Base-by-base conservation (phyloP, 2,888 invertebrate genomes). In the Diachrysia chrysitis region DNA sequence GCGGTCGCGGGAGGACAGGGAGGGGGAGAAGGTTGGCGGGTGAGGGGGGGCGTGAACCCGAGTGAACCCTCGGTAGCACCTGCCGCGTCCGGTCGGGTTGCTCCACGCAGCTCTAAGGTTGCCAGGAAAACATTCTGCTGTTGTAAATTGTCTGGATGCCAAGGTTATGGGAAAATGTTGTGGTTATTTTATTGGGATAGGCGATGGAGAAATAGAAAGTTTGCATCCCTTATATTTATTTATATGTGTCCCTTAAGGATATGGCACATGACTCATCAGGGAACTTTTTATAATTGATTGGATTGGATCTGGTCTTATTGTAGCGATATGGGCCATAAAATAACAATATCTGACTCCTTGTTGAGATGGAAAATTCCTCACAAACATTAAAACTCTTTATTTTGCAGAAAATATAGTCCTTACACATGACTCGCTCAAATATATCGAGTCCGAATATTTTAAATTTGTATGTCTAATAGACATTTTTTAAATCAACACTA, bases 21-120 rank as follows among this genome's bases (percentile, higher is more conserved):
- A 78, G 78, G 37, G 73, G 65, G 82, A 78, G n/a, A n/a, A n/a
- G 79, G 78, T 63, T 64, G 62, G 78, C 21, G 79, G 84, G 83
- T 84, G 83, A 78, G 84, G 85, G 82, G 83, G 87, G 89, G 85
- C 87, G 89, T 94, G 95, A 95, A 95, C 95, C 94, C 93, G 85
- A 88, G 89, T 95, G 95, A 95, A 95, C 95, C 88, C 91, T 89
- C 93, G 77, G 94, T 94, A 93, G 94, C 95, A 95, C 94, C 95
- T 94, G 94, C 94, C 90, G 91, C 88, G 91, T 93, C 93, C 93
- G 92, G 92, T 88, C 88, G 82, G 82, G 77, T 76, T 79, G 71
- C 76, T 79, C 65, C 76, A 67, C 63, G 67, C 71, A 71, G 35
- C 65, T 71, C 66, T 82, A 82, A 83, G 83, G 82, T 78, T 81